Base-by-base conservation (phyloP, 2,797 vertebrate species). In the Eremophila alpestris region DNA sequence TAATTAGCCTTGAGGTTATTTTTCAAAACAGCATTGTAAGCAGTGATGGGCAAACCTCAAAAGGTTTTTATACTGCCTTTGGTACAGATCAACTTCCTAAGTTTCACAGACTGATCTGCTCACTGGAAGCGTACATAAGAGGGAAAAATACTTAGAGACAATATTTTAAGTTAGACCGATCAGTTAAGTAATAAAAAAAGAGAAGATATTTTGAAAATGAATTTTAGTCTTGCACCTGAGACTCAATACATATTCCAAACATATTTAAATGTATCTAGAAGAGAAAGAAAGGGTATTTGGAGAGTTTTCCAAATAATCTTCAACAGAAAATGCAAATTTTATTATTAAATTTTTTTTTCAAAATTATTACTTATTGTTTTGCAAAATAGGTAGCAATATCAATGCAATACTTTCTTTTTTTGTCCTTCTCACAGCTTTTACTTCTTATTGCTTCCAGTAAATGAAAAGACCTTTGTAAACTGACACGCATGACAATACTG, bases 1-100 rank as follows among this genome's bases (percentile, higher is more conserved):
- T 98, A 97, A 97, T 97, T 97, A 88, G 95, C 94, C 83, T 93
- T 91, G 62, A 90, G 93, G 87, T 96, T 94, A 94, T 96, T 97
- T 97, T 97, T 97, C 87, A 96, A 95, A 97, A 96, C 55, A 80
- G 32, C 83, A 93, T 84, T 92, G 80, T 73, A 96, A 94, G 68
- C 71, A 93, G 40, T 77, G 90, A 95, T 56, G 38, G 75, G 36
- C 75, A 94, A 92, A 77, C 52, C 76, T 93, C 74, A 70, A 87
- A 90, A 93, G 34, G n/a, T 79, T 97, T 86, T 83, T 34, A 68
- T 45, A 77, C 52, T 65, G 51, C 14, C 83, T 96, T 95, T 71
- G 41, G 27, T 82, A 97, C 78, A 56, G 45, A 92, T 91, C 86
- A 96, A 0, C 48, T 82, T 59, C 55, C 85, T 90, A 90, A 89